Conservation (phyloP, 2,888 invertebrate genomes). For the Mythimna vitellina region DNA sequence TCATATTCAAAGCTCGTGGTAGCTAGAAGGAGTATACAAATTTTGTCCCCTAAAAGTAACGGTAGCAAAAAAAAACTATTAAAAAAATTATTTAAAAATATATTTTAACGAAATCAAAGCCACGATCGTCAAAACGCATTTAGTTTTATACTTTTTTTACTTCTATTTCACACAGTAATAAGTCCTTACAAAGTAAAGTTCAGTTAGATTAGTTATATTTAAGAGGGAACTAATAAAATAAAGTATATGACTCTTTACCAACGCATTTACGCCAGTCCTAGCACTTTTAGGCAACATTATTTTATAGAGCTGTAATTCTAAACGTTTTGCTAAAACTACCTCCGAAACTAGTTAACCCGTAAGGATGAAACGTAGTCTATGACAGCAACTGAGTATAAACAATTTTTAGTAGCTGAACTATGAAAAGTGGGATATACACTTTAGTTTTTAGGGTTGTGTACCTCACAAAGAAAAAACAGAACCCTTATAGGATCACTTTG, state of each 20-base stretch:
- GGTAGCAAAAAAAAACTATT: neutral
- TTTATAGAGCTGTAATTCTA: constrained; percentile 34
- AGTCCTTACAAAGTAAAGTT: constrained; percentile 18
- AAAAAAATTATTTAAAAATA: constrained; percentile 5
- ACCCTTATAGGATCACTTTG: too few species aligned
- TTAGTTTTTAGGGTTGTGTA: too few species aligned
- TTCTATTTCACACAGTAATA: constrained; percentile 1
- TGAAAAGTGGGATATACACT: too few species aligned
- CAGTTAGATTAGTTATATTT: constrained; percentile 45
- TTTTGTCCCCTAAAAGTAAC: neutral
- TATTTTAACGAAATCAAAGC: constrained; percentile 4
- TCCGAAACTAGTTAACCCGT: neutral
- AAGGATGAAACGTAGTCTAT: too few species aligned
- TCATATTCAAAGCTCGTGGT: too few species aligned
- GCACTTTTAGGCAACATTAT: constrained; percentile 24
- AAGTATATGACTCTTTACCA: constrained; percentile 38
- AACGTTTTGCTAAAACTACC: constrained; percentile 22
- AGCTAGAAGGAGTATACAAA: neutral
- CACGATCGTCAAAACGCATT: neutral
- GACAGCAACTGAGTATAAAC: too few species aligned
- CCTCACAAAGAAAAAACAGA: too few species aligned
- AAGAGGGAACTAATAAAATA: constrained; percentile 37
- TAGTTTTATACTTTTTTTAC: constrained; percentile 1
- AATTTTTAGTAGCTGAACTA: too few species aligned
- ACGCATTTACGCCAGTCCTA: constrained; percentile 16